Percentiles rank a stretch among this genome's conserved stretches.
phyloP scores from a whole-genome alignment of 2,113 vertebrate species.

The Anoura caudifer region DNA sequence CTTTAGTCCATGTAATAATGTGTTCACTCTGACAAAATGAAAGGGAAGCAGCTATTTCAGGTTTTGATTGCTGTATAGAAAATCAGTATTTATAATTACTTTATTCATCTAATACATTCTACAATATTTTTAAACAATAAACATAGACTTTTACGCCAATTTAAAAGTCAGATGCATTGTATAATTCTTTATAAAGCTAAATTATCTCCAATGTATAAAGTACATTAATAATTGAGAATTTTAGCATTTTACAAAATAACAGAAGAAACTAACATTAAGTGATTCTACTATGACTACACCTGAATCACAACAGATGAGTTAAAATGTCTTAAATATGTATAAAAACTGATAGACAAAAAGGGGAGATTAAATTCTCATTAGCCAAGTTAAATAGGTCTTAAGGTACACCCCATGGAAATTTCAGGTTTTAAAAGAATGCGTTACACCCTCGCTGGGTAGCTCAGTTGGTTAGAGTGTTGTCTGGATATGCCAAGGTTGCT shows the following conservation, averaged over 20 bases:
- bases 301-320: conserved; percentile 20
- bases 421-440: not conserved
- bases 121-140: not conserved
- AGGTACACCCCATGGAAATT: not conserved
- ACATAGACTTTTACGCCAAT: not conserved
- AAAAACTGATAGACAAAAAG: not conserved
- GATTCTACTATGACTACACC: not conserved
- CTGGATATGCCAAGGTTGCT: no score
- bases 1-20: not conserved
- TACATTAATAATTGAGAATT: conserved; percentile 30
- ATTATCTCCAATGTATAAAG: conserved; percentile 28
- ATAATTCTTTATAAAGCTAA: not conserved
- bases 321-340: not conserved
- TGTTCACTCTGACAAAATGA: conserved; percentile 16
- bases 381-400: conserved; percentile 32
- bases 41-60: not conserved
- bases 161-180: not conserved
- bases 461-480: no score
- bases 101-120: conserved; percentile 1
- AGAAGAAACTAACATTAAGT: conserved; percentile 29
- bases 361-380: not conserved
- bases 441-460: not conserved
- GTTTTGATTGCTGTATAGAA: not conserved
- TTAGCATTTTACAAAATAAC: conserved; percentile 40
- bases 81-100: conserved; percentile 34